Evolutionary conservation across 2,797 vertebrate genomes (phyloP).

Genomic region (Chaetodon trifasciatus): DNA sequence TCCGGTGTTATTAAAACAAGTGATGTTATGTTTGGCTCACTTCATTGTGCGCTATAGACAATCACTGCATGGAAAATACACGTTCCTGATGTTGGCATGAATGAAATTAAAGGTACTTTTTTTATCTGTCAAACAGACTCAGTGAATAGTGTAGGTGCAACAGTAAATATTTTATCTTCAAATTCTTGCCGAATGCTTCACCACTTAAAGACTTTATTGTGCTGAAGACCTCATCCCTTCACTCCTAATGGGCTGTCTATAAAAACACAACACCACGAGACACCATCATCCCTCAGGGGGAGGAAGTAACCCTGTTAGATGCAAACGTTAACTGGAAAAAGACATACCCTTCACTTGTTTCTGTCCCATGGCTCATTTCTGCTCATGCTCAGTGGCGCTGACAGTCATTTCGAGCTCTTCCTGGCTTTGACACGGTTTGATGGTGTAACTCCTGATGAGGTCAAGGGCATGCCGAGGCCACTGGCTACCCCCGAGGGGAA

Average conservation of each 20-base stretch:
- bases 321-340: constrained; percentile 34
- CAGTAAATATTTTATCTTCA: not conserved
- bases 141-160: not conserved
- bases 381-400: constrained; percentile 54
- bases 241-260: constrained; percentile 17
- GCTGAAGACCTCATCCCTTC: constrained; percentile 6
- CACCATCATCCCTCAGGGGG: constrained; percentile 13
- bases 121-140: not conserved
- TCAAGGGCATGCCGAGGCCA: constrained; percentile 31
- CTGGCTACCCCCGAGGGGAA: not conserved
- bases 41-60: not conserved
- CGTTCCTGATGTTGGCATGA: constrained; percentile 3
- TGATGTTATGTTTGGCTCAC: constrained; percentile 40
- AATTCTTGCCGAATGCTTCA: not conserved
- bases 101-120: not conserved
- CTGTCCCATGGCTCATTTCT: constrained; percentile 53
- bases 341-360: constrained; percentile 41
- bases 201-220: constrained; percentile 10
- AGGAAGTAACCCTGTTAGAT: constrained; percentile 30
- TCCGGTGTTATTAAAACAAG: constrained; percentile 37
- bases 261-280: constrained; percentile 30
- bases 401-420: constrained; percentile 10
- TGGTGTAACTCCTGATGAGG: constrained; percentile 21
- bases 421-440: constrained; percentile 28
- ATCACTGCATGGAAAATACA: constrained; percentile 17